Conservation (phyloP, 2,113 vertebrate genomes). For the Rattus norvegicus region DNA sequence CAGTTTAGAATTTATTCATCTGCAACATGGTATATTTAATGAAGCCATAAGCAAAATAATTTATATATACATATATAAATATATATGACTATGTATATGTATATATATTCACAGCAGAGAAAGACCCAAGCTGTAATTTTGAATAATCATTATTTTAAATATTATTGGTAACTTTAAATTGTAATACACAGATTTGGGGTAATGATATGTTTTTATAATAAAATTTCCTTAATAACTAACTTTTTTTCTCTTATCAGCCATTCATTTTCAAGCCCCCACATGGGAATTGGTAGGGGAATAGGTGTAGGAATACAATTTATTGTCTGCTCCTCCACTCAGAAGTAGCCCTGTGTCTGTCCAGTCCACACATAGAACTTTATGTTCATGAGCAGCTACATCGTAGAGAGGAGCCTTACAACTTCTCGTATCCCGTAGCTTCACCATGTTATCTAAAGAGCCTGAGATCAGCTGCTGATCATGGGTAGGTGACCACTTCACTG, state of each 20-base stretch:
- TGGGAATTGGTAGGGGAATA: too few relatives aligned
- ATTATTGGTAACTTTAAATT: conserved; percentile 4
- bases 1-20: neutral
- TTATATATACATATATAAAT: too few relatives aligned
- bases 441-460: conserved; percentile 96
- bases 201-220: neutral
- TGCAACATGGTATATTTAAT: neutral
- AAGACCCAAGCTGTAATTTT: neutral
- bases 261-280: too few relatives aligned
- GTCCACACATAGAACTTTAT: too few relatives aligned
- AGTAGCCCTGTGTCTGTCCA: too few relatives aligned
- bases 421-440: conserved; percentile 98
- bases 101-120: neutral
- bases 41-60: neutral
- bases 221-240: neutral
- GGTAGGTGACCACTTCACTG: conserved; percentile 95
- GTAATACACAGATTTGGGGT: neutral
- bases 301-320: too few relatives aligned
- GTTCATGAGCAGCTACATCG: too few relatives aligned
- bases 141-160: neutral
- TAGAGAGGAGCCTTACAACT: too few relatives aligned
- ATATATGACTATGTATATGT: too few relatives aligned
- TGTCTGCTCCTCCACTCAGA: too few relatives aligned
- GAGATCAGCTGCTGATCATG: conserved; percentile 96
- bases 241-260: too few relatives aligned